A percentile compares a stretch with the other conserved stretches of the same genome.
phyloP scores from a whole-genome alignment of 2,797 vertebrate genomes.

The Hafferia zeledoni region DNA sequence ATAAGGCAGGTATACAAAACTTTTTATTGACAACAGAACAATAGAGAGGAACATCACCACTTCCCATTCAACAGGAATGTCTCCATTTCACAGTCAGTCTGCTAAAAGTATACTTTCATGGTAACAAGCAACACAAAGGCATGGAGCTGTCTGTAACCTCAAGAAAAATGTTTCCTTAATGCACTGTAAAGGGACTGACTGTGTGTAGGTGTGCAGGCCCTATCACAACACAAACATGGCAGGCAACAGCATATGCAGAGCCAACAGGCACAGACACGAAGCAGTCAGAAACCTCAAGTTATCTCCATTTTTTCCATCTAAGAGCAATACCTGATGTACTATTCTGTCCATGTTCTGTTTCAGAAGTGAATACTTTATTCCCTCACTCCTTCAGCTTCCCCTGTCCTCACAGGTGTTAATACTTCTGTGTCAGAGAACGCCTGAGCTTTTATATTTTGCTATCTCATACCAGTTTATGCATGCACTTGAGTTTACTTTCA shows the following conservation, averaged over 20 bases:
- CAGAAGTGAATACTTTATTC: neutral
- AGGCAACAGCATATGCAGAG: neutral
- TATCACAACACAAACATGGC: neutral
- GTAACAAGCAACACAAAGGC: constrained; percentile 26
- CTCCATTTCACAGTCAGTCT: constrained; percentile 73
- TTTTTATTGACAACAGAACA: constrained; percentile 81
- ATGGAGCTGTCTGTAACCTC: neutral
- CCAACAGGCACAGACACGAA: neutral
- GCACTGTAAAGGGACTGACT: neutral
- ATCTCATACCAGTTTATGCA: constrained; percentile 1
- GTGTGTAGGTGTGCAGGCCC: neutral
- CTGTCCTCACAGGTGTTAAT: neutral
- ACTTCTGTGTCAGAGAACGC: neutral
- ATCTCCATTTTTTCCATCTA: neutral
- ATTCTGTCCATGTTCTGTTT: neutral
- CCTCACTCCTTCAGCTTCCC: neutral
- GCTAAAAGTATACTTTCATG: constrained; percentile 51
- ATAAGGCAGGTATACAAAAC: constrained; percentile 75
- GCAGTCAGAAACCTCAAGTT: neutral
- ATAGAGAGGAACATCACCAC: constrained; percentile 77
- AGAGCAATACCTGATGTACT: neutral
- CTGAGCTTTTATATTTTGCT: neutral
- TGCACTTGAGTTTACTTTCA: constrained; percentile 25
- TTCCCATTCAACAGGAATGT: constrained; percentile 78
- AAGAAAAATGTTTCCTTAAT: neutral